Base-by-base conservation (phyloP, 2,888 invertebrate species). In the Omphaloscelis lunosa region DNA sequence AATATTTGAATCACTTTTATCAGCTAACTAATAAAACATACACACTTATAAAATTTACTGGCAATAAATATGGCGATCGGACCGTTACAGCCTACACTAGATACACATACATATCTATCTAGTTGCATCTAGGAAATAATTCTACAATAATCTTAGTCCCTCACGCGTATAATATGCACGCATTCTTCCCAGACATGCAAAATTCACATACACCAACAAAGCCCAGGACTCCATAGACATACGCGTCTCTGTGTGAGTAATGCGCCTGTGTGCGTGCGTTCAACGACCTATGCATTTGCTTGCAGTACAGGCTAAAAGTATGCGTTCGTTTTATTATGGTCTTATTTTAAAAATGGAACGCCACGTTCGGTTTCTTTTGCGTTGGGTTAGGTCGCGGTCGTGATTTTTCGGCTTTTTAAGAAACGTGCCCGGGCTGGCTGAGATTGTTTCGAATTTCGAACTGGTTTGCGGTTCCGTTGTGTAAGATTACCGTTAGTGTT, bases 281-380 rank as follows among this genome's bases (percentile, higher is more conserved):
- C 96, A 94, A 93, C 94, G 96, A 96, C 96, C 96, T 94, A 94
- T 94, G 95, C 96, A 96, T 96, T 96, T 95, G 95, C 96, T 95
- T 94, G 95, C 95, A 93, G 94, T 95, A 95, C 96, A 95, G 94
- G 95, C 96, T 96, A 96, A 96, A 96, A 96, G 96, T 96, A 96
- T 96, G 96, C 96, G 96, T 95, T 94, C 95, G 94, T 95, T 96
- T 96, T 96, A 96, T 96, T 96, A 96, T 96, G 95, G 94, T 95
- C 95, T 96, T 96, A 96, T 96, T 96, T 96, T 96, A 94, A 96
- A 96, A 96, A 96, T 96, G 95, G 95, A 91, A 91, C 93, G 90
- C 89, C 86, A 94, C 94, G 94, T 93, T 92, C 94, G 93, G 91
- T 94, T 93, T 92, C 93, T 93, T 93, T 93, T 92, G 94, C 87